These are phyloP conservation scores for Ricordea florida DNA, from an alignment of 92 coral and sea anemone genomes.

Conservation along the genomic window DNA sequence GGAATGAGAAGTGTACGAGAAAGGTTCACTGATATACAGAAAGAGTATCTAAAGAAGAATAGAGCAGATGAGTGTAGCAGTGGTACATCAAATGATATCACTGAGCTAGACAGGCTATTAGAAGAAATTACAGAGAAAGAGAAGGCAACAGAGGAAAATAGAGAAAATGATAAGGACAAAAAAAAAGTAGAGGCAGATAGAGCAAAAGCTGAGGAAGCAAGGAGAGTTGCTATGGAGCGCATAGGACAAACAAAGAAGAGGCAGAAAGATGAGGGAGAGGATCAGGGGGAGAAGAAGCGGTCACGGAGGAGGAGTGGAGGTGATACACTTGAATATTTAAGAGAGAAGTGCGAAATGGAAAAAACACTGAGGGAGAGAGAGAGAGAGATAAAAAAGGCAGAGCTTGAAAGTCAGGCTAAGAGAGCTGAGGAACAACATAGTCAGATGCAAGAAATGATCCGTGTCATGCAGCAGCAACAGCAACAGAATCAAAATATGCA, in stretches of 20 bases:
- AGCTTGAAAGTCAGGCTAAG: slow-evolving; percentile 20
- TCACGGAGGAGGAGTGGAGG: slow-evolving; percentile 44
- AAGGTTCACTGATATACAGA: too few relatives aligned
- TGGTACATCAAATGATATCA: slow-evolving; percentile 34
- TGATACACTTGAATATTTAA: slow-evolving; percentile 42
- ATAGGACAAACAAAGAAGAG: slow-evolving; percentile 36
- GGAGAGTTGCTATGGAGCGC: slow-evolving; percentile 48
- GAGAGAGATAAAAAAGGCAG: slow-evolving; percentile 43
- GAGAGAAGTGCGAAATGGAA: slow-evolving; percentile 49
- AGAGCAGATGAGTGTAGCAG: slow-evolving; percentile 42
- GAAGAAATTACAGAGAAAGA: slow-evolving; percentile 50
- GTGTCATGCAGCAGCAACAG: too few relatives aligned
- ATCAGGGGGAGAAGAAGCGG: slow-evolving; percentile 2
- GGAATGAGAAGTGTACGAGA: too few relatives aligned
- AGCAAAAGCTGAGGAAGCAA: slow-evolving; percentile 21
- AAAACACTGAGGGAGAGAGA: slow-evolving; percentile 55
- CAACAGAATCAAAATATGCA: too few relatives aligned
- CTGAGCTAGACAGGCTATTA: slow-evolving; percentile 40
- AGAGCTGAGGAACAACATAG: slow-evolving; percentile 3
- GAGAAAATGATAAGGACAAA: slow-evolving; percentile 7
- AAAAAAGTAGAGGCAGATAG: slow-evolving; percentile 30
- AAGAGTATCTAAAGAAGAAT: slow-evolving; percentile 33
- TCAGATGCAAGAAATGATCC: slow-evolving; percentile 36
- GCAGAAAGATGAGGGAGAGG: slow-evolving; percentile 24
- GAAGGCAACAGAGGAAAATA: slow-evolving; percentile 33